phyloP scores from a whole-genome alignment of 2,888 invertebrate species.

The Agelastica alni region DNA sequence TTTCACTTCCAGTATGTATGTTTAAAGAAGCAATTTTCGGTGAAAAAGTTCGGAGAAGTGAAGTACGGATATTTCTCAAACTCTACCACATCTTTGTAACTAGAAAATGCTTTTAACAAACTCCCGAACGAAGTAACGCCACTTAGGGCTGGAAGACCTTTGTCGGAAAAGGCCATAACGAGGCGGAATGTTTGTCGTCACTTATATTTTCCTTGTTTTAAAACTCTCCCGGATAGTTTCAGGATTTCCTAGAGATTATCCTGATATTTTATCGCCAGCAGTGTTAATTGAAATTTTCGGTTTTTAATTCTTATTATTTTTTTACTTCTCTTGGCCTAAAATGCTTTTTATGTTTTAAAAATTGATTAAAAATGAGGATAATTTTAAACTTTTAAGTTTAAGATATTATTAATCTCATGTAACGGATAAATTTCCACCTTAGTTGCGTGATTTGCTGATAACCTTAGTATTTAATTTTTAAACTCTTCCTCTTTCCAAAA shows the following conservation, averaged over 20 bases:
- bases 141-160: constrained; percentile 41
- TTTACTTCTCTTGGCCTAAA: neutral
- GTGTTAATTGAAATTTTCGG: constrained; percentile 1
- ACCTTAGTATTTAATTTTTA: too few species aligned
- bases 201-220: constrained; percentile 25
- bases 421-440: too few species aligned
- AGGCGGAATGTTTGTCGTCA: constrained; percentile 33
- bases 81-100: constrained; percentile 43
- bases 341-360: too few species aligned
- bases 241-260: neutral
- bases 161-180: constrained; percentile 33
- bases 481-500: too few species aligned
- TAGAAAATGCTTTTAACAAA: constrained; percentile 54
- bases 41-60: neutral
- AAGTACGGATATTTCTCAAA: constrained; percentile 26
- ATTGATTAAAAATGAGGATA: too few species aligned
- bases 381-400: too few species aligned
- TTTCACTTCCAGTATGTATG: neutral
- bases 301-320: neutral
- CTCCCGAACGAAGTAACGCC: constrained; percentile 45
- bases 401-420: too few species aligned
- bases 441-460: too few species aligned
- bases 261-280: neutral
- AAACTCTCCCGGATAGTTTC: constrained; percentile 18
- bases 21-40: neutral